These are phyloP conservation scores for Triplophysa dalaica DNA, from an alignment of 2,113 vertebrate genomes.

Conservation along the genomic window DNA sequence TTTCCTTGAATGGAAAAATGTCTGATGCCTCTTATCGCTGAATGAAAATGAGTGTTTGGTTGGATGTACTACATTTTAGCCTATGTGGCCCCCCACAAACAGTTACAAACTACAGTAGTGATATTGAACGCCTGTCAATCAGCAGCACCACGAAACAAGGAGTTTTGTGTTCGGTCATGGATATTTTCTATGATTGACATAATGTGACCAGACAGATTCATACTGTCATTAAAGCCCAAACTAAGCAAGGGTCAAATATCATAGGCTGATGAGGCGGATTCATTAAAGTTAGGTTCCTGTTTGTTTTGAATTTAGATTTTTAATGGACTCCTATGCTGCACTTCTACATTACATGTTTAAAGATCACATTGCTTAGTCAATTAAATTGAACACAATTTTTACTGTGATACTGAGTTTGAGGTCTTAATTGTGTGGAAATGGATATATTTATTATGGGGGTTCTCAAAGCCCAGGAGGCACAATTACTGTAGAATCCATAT, in stretches of 20 bases:
- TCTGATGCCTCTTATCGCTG: neutral
- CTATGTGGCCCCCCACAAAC: neutral
- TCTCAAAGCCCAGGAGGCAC: constrained; percentile 47
- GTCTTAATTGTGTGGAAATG: neutral
- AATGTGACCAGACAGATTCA: constrained; percentile 5
- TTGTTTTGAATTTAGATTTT: too few relatives aligned
- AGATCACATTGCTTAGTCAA: neutral
- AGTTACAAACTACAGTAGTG: constrained; percentile 9
- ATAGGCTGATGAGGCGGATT: too few relatives aligned
- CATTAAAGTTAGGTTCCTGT: neutral
- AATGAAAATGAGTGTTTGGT: constrained; percentile 19
- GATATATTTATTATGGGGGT: constrained; percentile 33
- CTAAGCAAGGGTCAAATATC: constrained; percentile 19
- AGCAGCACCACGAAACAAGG: constrained; percentile 1
- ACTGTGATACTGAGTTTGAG: neutral
- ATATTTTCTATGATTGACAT: constrained; percentile 23
- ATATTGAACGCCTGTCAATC: constrained; percentile 45
- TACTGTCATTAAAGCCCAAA: neutral
- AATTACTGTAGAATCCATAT: constrained; percentile 46
- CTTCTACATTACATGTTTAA: too few relatives aligned
- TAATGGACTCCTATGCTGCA: too few relatives aligned
- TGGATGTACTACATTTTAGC: constrained; percentile 15
- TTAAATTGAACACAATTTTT: neutral
- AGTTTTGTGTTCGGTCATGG: neutral
- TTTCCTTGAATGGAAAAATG: too few relatives aligned